Percentiles rank a stretch among this genome's conserved stretches.
Conservation (phyloP, 2,113 vertebrate genomes). For the Actenoides lindsayi region DNA sequence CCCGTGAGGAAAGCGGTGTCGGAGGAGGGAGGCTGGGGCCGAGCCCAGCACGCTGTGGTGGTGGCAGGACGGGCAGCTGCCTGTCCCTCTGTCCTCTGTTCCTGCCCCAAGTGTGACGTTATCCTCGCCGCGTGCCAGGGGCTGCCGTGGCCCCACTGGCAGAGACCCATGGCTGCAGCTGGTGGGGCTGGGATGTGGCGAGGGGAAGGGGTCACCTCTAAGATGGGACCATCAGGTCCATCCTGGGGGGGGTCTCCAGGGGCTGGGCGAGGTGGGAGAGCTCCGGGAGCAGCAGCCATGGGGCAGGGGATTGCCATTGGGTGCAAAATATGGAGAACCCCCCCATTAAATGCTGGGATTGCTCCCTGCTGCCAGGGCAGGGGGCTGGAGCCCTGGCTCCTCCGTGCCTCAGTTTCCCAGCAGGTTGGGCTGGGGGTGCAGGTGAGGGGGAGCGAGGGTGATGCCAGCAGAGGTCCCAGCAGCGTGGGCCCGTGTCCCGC, state of each 20-base stretch:
- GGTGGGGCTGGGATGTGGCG: neutral
- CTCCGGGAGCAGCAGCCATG: fast-evolving
- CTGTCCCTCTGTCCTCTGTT: neutral
- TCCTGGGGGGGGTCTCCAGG: neutral
- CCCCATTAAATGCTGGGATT: neutral
- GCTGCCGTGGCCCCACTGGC: neutral
- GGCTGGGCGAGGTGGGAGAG: neutral
- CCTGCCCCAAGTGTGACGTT: neutral
- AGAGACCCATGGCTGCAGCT: neutral
- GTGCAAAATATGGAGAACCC: neutral
- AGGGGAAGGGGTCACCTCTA: neutral
- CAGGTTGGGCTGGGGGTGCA: neutral
- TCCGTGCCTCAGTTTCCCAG: neutral
- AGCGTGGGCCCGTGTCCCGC: neutral
- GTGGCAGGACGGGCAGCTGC: neutral
- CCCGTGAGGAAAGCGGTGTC: neutral
- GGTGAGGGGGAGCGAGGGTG: neutral
- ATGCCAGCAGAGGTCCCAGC: slow-evolving; percentile 56
- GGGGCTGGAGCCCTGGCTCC: neutral
- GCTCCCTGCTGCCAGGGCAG: no score
- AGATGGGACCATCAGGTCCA: fast-evolving
- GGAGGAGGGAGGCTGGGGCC: neutral
- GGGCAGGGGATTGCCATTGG: neutral
- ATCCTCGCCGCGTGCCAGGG: neutral
- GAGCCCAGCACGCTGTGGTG: neutral